Conservation (phyloP, 2,888 invertebrate genomes). For the Creontiades dilutus region DNA sequence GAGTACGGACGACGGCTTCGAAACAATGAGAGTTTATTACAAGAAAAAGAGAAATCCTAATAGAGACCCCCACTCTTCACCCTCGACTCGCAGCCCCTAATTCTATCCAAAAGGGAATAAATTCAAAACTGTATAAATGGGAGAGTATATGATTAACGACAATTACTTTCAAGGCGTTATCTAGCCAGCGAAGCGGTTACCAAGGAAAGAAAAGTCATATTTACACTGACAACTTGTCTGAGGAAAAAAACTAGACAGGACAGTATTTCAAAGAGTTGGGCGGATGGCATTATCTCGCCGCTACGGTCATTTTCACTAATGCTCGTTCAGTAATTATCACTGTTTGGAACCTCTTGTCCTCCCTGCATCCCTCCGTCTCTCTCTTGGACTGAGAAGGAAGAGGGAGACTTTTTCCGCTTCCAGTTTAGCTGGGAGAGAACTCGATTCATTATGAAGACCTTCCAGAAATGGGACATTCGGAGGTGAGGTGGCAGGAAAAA, state of each 20-base stretch:
- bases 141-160: slow-evolving; percentile 73
- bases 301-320: slow-evolving; percentile 76
- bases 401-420: not conserved
- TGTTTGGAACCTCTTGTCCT: slow-evolving; percentile 55
- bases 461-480: not conserved
- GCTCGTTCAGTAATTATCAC: slow-evolving; percentile 75
- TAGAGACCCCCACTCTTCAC: slow-evolving; percentile 43
- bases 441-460: slow-evolving; percentile 28
- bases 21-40: slow-evolving; percentile 50
- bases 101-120: slow-evolving; percentile 69
- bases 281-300: slow-evolving; percentile 75
- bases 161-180: slow-evolving; percentile 73
- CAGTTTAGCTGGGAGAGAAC: slow-evolving; percentile 46
- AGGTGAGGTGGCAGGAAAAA: not conserved
- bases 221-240: slow-evolving; percentile 74
- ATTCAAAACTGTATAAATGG: slow-evolving; percentile 72
- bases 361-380: not conserved
- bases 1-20: slow-evolving; percentile 7
- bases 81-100: slow-evolving; percentile 32
- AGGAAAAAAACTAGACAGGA: slow-evolving; percentile 75
- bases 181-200: slow-evolving; percentile 71
- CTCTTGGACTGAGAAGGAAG: not conserved
- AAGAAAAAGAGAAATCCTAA: slow-evolving; percentile 62
- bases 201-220: slow-evolving; percentile 74
- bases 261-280: slow-evolving; percentile 76